A percentile compares a stretch with the other conserved stretches of the same genome.
These are phyloP conservation scores for Xylocampa areola DNA, from an alignment of 2,888 invertebrate genomes.

Conservation along the genomic window DNA sequence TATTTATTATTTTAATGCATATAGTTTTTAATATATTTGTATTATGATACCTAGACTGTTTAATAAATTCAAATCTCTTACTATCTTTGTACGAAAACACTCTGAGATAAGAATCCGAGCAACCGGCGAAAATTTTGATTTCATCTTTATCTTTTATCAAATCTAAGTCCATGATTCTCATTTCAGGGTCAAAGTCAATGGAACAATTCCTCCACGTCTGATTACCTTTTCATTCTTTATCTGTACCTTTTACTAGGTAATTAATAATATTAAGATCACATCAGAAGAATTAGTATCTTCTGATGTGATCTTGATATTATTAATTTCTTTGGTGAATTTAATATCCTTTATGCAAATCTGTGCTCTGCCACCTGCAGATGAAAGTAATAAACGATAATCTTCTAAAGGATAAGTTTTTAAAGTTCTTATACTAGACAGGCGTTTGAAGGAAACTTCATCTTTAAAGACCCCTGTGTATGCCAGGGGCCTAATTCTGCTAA, in stretches of 20 bases:
- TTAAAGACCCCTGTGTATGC: too few relatives aligned
- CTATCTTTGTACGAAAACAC: slow-evolving; percentile 72
- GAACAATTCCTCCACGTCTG: slow-evolving; percentile 77
- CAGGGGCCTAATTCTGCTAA: too few relatives aligned
- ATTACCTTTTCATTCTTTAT: slow-evolving; percentile 88
- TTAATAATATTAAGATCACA: too few relatives aligned
- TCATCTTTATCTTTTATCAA: slow-evolving; percentile 58
- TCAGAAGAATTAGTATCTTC: too few relatives aligned
- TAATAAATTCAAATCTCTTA: slow-evolving; percentile 59
- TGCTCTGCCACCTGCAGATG: slow-evolving; percentile 95
- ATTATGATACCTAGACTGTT: slow-evolving; percentile 82
- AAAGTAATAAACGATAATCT: slow-evolving; percentile 83
- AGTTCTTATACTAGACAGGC: slow-evolving; percentile 94
- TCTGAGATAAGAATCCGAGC: slow-evolving; percentile 93
- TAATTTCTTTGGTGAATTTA: slow-evolving; percentile 65
- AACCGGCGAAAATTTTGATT: slow-evolving; percentile 91
- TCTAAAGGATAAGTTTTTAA: slow-evolving; percentile 77
- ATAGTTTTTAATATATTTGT: slow-evolving; percentile 92
- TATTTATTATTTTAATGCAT: slow-evolving; percentile 71
- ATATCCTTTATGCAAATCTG: slow-evolving; percentile 93
- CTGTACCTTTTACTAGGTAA: slow-evolving; percentile 90
- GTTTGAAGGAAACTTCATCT: slow-evolving; percentile 90
- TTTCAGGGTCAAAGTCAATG: slow-evolving; percentile 91
- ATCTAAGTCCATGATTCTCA: slow-evolving; percentile 93
- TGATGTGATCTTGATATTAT: slow-evolving; percentile 67